Evolutionary conservation across 2,113 vertebrate genomes (phyloP), one percentile per base, ranked within the genome.

Genomic region (Ageneiosus marmoratus): DNA sequence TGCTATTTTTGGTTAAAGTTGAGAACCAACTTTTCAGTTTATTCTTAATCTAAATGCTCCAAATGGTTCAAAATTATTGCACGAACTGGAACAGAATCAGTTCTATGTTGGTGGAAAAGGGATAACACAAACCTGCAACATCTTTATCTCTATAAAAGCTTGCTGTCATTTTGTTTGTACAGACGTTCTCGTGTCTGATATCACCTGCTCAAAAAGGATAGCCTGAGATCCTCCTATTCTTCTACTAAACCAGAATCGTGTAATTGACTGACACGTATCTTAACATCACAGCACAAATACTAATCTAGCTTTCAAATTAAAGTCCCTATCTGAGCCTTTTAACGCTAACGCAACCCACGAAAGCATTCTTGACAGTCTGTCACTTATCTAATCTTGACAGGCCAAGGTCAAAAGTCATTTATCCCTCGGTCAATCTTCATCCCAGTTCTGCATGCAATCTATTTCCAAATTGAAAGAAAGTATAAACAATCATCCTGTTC

Each of bases 401-500:
- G 27, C n/a, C 60, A 76, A 55, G 82, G 80, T 82, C 80, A 82
- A 3, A n/a, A 46, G n/a, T 56, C 37, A 24, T 56, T 12, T 83
- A 48, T 48, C 18, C 77, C 27, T 53, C 48, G 2, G 62, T 77
- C 37, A 69, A 10, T 41, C 18, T 53, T 67, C 48, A 24, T 53
- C 15, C 53, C 32, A 29, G 37, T 41, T 55, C 48, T n/a, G 27
- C 72, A 67, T 32, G 41, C 46, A 53, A 51, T 34, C n/a, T 48
- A n/a, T 65, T 56, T 51, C 58, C 63, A 32, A 44, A 69, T 53
- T 80, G 63, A 84, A 73, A 27, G 34, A 60, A 77, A 55, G 56
- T 29, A 37, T 51, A 63, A n/a, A 70, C 67, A 46, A 46, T 29
- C 44, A 48, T 22, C 69, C 62, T 37, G 62, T 8, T 65, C 44